Evolutionary conservation across 2,113 vertebrate genomes (phyloP).

Genomic region (Podiceps cristatus): DNA sequence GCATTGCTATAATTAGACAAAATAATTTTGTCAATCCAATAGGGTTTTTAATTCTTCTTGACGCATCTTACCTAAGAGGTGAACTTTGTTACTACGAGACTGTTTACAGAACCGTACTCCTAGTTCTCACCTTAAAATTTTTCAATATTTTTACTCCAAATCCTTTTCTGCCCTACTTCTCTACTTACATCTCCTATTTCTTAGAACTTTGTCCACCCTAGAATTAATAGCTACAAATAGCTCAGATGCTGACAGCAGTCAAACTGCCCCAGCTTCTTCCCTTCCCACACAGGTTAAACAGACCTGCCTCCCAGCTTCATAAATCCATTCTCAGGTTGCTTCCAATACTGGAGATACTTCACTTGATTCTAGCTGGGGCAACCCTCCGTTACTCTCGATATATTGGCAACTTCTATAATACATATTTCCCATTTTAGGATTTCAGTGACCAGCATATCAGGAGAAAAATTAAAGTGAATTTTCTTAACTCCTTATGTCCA

Average conservation of each 20-base stretch:
- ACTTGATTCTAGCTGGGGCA: background rate
- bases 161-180: background rate
- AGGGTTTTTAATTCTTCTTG: background rate
- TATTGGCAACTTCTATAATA: background rate
- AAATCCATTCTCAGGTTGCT: accelerated
- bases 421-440: background rate
- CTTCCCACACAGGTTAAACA: too few species aligned
- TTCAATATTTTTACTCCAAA: background rate
- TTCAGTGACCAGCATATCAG: background rate
- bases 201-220: background rate
- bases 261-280: background rate
- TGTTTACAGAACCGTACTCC: background rate
- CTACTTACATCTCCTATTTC: too few species aligned
- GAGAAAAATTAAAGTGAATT: background rate
- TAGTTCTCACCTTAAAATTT: background rate
- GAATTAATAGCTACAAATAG: too few species aligned
- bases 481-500: background rate
- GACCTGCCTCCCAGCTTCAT: background rate
- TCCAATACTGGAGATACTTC: background rate
- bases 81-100: background rate
- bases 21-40: background rate
- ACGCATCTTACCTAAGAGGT: background rate
- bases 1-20: background rate
- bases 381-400: background rate
- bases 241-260: background rate